These are phyloP conservation scores for Cheirogaleus major DNA, from an alignment of 2,797 vertebrate genomes.

Conservation along the genomic window DNA sequence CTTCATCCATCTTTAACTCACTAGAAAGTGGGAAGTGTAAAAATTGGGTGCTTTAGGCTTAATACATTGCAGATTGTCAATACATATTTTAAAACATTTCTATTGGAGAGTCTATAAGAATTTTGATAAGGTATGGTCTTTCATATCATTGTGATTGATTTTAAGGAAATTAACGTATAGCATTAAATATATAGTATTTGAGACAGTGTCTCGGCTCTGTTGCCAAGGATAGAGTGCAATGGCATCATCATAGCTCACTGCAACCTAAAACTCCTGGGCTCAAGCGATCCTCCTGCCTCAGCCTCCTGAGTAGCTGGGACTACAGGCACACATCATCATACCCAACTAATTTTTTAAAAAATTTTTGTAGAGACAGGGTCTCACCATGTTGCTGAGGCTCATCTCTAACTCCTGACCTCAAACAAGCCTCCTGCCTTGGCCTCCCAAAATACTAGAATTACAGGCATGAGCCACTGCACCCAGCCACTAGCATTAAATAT, in stretches of 20 bases:
- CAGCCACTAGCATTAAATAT: not conserved
- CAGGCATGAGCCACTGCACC: not conserved
- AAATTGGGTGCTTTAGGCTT: not conserved
- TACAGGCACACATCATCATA: not conserved
- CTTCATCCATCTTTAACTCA: not conserved
- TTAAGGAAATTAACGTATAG: not conserved
- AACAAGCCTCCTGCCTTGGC: not conserved
- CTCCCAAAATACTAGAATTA: not conserved
- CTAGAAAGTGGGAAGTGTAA: not conserved
- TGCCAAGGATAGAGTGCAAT: not conserved
- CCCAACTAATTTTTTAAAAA: not conserved
- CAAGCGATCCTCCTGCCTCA: not conserved
- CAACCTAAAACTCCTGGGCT: not conserved
- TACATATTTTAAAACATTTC: not conserved
- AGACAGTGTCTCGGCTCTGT: not conserved
- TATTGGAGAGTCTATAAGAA: not conserved
- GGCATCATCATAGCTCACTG: not conserved
- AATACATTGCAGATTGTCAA: not conserved
- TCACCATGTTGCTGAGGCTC: not conserved
- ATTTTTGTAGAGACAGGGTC: not conserved
- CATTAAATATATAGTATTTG: not conserved
- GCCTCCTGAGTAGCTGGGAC: not conserved
- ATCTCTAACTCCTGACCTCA: not conserved
- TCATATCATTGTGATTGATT: not conserved
- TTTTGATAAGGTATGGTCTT: not conserved